These are phyloP conservation scores for Rhinogobius similis DNA, from an alignment of 2,113 vertebrate species.

Conservation along the genomic window DNA sequence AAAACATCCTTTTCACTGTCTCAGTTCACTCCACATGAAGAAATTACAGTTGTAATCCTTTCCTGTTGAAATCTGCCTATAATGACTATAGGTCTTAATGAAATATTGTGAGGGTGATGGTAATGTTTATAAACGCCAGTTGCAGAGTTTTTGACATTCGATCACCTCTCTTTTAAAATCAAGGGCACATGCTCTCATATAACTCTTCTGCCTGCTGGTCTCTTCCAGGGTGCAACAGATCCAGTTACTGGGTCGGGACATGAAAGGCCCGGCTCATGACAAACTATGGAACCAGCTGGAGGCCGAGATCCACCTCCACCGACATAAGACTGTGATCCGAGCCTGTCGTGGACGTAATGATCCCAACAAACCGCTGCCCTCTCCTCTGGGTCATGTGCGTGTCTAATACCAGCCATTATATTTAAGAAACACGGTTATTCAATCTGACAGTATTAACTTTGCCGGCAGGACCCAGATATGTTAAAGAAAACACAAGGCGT, in stretches of 20 bases:
- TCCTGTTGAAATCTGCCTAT: too few relatives aligned
- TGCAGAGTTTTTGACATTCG: too few relatives aligned
- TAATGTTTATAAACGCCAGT: too few relatives aligned
- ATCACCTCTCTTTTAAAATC: neutral
- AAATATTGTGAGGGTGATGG: too few relatives aligned
- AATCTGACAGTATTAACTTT: neutral
- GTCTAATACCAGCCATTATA: neutral
- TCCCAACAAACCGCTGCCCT: conserved; percentile 88
- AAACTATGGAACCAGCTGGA: conserved; percentile 99
- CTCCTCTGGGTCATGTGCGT: conserved; percentile 92
- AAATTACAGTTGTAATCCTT: neutral
- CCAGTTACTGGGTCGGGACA: conserved; percentile 93
- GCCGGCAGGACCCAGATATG: conserved; percentile 86
- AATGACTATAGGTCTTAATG: too few relatives aligned
- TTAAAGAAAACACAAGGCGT: conserved; percentile 98
- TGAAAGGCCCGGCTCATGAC: conserved; percentile 98
- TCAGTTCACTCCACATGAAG: too few relatives aligned
- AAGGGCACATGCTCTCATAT: neutral
- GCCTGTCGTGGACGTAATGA: conserved; percentile 95
- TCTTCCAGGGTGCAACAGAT: conserved; percentile 92
- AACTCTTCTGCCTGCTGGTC: neutral
- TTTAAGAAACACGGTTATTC: neutral
- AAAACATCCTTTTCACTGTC: neutral
- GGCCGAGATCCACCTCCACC: conserved; percentile 97
- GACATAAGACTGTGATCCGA: conserved; percentile 97